These are phyloP conservation scores for Eilema sororculum DNA, from an alignment of 2,888 invertebrate genomes.

Conservation along the genomic window DNA sequence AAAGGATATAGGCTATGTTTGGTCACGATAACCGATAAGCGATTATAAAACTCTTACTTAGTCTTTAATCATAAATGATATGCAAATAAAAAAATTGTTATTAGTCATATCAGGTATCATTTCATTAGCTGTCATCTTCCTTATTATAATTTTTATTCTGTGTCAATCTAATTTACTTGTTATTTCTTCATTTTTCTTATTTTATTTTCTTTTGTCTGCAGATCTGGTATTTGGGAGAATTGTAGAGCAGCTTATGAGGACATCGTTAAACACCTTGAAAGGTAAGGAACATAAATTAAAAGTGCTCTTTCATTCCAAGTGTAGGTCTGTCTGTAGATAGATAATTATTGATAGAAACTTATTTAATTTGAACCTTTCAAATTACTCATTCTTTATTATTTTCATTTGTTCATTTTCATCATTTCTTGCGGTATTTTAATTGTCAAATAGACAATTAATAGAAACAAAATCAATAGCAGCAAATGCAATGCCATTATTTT, in stretches of 20 bases:
- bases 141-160: conserved; percentile 56
- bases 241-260: conserved; percentile 98
- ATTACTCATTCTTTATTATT: not conserved
- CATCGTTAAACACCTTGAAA: conserved; percentile 97
- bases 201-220: conserved; percentile 85
- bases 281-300: conserved; percentile 88
- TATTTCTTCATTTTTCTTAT: conserved; percentile 73
- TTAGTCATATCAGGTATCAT: conserved; percentile 17
- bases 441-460: not conserved
- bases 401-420: conserved; percentile 3
- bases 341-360: too few species aligned
- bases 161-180: conserved; percentile 57
- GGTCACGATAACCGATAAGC: too few species aligned
- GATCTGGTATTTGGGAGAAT: conserved; percentile 97
- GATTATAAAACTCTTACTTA: too few species aligned
- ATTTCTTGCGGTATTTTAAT: not conserved
- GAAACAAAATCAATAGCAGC: not conserved
- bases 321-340: not conserved
- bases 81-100: too few species aligned
- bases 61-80: too few species aligned
- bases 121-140: conserved; percentile 52
- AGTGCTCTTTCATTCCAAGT: not conserved
- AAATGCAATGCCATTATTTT: conserved; percentile 40
- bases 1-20: too few species aligned
- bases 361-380: not conserved